Evolutionary conservation across 2,888 invertebrate genomes (phyloP), one percentile per base, ranked within the genome.

Genomic region (Lasioglossum vierecki): DNA sequence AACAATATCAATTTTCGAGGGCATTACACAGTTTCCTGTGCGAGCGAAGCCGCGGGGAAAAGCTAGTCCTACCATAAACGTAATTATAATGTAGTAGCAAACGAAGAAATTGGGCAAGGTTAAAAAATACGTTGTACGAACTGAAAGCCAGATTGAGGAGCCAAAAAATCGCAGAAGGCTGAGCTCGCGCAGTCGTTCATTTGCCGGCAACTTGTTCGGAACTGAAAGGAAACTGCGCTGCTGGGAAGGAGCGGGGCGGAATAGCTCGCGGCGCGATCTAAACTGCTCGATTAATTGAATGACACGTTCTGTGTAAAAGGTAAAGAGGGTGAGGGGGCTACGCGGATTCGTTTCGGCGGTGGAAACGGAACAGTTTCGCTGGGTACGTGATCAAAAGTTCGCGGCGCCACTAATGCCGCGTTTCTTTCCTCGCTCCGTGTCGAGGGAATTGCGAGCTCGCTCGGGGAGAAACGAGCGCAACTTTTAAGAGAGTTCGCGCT

Each of bases 381-480:
- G 75, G 80, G 71, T 39, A 46, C 49, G 75, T 71, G 82, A 83
- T 80, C 81, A 80, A 80, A 80, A 83, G 71, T 83, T 80, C 57
- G 82, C 46, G 46, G 46, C 46, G 60, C 30, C 82, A 57, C 75
- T 80, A 80, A 80, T 80, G 82, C 80, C 75, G 82, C 82, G 80
- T 83, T 71, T 74, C 78, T 75, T 78, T 78, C 83, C n/a, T 30
- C 49, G 30, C 18, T 18, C 41, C 35, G 26, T 13, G 11, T 26
- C 74, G 35, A 13, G 78, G 75, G 84, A 84, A 78, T 71, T 77
- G 35, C 49, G 26, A 71, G 68, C 39, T 44, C 66, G 66, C 35
- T 66, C 66, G 30, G 35, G 26, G 44, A 4, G 41, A 71, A 44
- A 63, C 77, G 63, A 78, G n/a, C 18, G 71, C 18, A 79, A 78